Evolutionary conservation across 2,113 vertebrate genomes (phyloP), one percentile per base, ranked within the genome.

Genomic region (Okapia johnstoni): DNA sequence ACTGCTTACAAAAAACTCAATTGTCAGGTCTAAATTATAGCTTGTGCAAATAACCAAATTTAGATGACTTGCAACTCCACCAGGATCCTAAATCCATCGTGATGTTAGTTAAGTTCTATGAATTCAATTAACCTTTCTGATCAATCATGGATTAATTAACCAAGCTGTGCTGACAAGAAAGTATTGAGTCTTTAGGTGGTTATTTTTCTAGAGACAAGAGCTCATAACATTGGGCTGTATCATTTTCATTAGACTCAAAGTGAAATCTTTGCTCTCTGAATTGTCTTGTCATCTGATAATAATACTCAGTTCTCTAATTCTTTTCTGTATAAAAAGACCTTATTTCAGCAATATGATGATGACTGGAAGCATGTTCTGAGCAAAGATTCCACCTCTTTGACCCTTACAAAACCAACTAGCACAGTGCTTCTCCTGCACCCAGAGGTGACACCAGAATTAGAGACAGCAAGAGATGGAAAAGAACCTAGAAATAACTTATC

Each of bases 111-210:
- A 85, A 85, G 33, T 86, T 93, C 91, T 83, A 19, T 2, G 55
- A 85, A 88, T 85, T 83, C 70, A 89, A 61, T 93, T 92, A 95
- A 84, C 70, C 79, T 55, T 84, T 60, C 70, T 81, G 79, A 97
- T 94, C 88, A 91, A 84, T 90, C 61, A 50, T 23, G 80, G 83
- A 54, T 96, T 91, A 80, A 89, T 97, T 91, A 90, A 83, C 81
- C 91, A 25, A 96, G 70, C 43, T 33, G 9, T 28, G 61, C 93
- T 66, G 92, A 91, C 63, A 17, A 88, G 85, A 91, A 97, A 76
- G 77, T 33, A 11, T 15, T 16, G 7, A 50, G 36, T 28, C 57
- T n/a, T 73, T 7, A 33, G 26, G 30, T 21, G 40, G 30, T 15
- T 54, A 17, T 88, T 93, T 84, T 95, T 55, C 50, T 48, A 40